A percentile compares a stretch with the other conserved stretches of the same genome.
Evolutionary conservation across 2,113 vertebrate species (phyloP).

Genomic region (Herpetotheres cachinnans): DNA sequence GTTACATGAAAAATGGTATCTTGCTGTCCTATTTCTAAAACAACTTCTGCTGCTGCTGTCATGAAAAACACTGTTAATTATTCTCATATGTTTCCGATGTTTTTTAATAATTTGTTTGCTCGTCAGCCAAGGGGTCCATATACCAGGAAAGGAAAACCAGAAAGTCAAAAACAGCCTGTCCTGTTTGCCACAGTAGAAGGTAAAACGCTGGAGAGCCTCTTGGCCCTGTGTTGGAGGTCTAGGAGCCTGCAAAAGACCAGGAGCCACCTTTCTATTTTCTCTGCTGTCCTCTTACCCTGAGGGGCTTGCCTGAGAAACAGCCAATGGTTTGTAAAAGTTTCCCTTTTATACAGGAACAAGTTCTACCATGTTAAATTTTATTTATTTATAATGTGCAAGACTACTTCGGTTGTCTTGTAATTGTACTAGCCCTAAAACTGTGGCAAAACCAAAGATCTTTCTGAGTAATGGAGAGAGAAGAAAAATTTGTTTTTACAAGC

Average conservation of each 20-base stretch:
- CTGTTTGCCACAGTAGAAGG: background rate
- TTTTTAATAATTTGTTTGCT: background rate
- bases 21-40: background rate
- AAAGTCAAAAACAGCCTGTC: background rate
- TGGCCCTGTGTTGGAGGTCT: rapidly evolving
- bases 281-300: background rate
- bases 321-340: background rate
- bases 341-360: background rate
- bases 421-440: background rate
- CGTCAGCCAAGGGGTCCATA: background rate
- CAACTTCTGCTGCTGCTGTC: background rate
- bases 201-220: background rate
- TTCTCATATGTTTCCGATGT: background rate
- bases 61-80: background rate
- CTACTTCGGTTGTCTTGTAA: background rate
- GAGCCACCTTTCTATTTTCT: background rate
- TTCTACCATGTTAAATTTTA: background rate
- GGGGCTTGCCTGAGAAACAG: background rate
- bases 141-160: background rate
- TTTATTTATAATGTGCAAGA: background rate
- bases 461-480: background rate
- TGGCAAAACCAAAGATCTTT: background rate
- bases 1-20: background rate
- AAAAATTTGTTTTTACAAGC: background rate
- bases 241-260: background rate